phyloP scores from a whole-genome alignment of 2,113 vertebrate genomes.

The Rhineura floridana region DNA sequence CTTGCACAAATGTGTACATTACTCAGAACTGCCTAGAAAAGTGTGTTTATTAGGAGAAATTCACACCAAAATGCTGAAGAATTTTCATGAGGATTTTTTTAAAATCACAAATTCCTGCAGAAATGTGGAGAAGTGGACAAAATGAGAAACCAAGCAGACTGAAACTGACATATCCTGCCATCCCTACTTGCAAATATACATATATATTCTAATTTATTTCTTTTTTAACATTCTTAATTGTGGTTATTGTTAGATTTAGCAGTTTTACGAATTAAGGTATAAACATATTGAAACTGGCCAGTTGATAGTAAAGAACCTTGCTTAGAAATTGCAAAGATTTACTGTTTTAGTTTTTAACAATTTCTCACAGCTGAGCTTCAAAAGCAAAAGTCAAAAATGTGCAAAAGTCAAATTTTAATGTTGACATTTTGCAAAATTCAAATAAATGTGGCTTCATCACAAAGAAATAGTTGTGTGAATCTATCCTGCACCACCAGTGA shows the following conservation, averaged over 20 bases:
- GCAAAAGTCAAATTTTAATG: not conserved
- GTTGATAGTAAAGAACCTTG: not conserved
- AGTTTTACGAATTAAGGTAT: not conserved
- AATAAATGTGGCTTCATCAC: not conserved
- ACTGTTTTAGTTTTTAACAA: not conserved
- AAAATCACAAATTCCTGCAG: no score
- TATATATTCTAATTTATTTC: not conserved
- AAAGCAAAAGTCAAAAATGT: not conserved
- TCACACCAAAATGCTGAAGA: no score
- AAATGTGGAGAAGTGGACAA: no score
- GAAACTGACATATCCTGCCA: no score
- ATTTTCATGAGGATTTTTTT: no score
- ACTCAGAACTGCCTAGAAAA: no score
- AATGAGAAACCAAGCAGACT: no score
- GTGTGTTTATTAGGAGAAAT: no score
- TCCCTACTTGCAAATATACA: no score
- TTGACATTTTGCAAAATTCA: not conserved
- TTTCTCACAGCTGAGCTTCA: not conserved
- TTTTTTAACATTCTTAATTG: not conserved
- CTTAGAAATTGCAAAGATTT: not conserved
- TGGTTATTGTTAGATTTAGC: not conserved
- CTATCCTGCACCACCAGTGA: not conserved
- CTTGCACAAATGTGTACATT: no score
- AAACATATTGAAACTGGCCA: not conserved
- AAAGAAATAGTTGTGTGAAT: not conserved